phyloP scores from a whole-genome alignment of 2,797 vertebrate species.

The Paramormyrops hopkinsi region DNA sequence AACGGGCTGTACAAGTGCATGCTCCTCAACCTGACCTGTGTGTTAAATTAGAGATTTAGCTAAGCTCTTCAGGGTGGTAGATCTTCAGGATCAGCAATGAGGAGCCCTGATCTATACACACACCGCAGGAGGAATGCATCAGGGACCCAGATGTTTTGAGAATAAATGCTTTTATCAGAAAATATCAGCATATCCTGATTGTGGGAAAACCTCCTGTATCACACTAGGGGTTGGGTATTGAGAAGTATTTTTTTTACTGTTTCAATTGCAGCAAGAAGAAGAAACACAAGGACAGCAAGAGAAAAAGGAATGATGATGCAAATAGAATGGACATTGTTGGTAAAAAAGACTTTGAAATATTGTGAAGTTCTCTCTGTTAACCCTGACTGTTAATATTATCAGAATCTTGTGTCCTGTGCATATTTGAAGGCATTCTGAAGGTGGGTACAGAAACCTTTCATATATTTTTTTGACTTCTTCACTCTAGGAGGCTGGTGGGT shows the following conservation, averaged over 20 bases:
- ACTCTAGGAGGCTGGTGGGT: constrained; percentile 83
- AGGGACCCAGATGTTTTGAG: not conserved
- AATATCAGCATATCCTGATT: not conserved
- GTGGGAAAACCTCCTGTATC: not conserved
- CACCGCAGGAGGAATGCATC: not conserved
- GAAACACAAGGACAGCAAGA: constrained; percentile 76
- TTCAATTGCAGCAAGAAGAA: constrained; percentile 74
- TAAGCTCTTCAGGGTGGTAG: not conserved
- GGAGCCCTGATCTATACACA: not conserved
- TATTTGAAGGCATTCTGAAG: not conserved
- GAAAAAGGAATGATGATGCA: constrained; percentile 67
- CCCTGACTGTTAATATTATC: not conserved
- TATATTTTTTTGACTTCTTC: not conserved
- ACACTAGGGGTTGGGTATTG: not conserved
- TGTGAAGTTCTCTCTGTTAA: not conserved
- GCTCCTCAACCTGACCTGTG: not conserved
- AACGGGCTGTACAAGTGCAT: not conserved
- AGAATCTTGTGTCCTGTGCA: not conserved
- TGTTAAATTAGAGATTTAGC: not conserved
- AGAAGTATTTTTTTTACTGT: not conserved
- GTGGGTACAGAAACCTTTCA: not conserved
- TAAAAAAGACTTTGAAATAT: constrained; percentile 45
- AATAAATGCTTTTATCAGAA: not conserved
- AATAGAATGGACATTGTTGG: constrained; percentile 77
- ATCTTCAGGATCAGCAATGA: not conserved